A percentile compares a stretch with the other conserved stretches of the same genome.
Conservation (phyloP, 2,113 vertebrate species). For the Dicerorhinus sumatrensis region DNA sequence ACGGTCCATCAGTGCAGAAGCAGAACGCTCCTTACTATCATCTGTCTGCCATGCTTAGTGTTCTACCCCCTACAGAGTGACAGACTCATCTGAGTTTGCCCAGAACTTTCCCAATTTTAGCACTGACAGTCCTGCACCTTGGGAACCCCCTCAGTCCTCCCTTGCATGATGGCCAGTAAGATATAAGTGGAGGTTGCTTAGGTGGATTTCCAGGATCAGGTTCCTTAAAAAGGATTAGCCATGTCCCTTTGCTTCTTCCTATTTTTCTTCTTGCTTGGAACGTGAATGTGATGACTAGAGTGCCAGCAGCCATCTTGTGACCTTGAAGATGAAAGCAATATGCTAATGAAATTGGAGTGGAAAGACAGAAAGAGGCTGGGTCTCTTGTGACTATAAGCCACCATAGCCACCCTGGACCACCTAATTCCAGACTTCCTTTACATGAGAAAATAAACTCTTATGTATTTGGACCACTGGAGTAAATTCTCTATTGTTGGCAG, state of each 20-base stretch:
- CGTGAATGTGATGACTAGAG: background rate
- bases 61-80: background rate
- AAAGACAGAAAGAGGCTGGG: background rate
- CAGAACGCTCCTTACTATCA: background rate
- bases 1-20: background rate
- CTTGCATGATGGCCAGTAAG: background rate
- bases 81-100: background rate
- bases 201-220: background rate
- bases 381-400: background rate
- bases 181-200: background rate
- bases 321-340: background rate
- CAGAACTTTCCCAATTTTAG: background rate
- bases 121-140: background rate
- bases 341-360: background rate
- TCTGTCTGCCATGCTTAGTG: background rate
- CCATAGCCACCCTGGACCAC: background rate
- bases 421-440: background rate
- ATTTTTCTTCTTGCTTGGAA: background rate
- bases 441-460: background rate
- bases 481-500: background rate
- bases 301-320: background rate
- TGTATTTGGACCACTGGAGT: background rate
- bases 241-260: background rate
- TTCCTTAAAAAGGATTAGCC: background rate
- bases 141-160: background rate